phyloP scores from a whole-genome alignment of 2,888 invertebrate genomes.

The Ophonus ardosiacus region DNA sequence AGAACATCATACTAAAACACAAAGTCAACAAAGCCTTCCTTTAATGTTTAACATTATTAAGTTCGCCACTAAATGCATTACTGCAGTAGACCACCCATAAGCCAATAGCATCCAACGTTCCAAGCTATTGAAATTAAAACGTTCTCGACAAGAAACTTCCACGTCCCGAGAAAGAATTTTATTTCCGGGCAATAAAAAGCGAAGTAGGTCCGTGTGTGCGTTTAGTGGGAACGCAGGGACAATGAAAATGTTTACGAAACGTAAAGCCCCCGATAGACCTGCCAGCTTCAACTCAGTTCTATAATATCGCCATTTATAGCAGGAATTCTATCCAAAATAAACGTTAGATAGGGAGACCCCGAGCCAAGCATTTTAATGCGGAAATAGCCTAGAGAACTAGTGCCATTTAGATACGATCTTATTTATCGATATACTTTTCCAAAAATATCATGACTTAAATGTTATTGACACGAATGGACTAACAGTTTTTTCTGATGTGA shows the following conservation, averaged over 20 bases:
- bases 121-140: slow-evolving; percentile 29
- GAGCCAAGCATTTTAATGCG: neutral
- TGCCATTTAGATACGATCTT: neutral
- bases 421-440: neutral
- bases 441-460: neutral
- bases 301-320: slow-evolving; percentile 41
- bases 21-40: neutral
- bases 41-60: neutral
- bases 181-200: slow-evolving; percentile 46
- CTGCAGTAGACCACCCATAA: neutral
- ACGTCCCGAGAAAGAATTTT: slow-evolving; percentile 34
- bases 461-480: neutral
- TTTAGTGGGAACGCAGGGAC: slow-evolving; percentile 29
- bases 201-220: slow-evolving; percentile 16
- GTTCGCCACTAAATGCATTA: neutral
- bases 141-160: slow-evolving; percentile 15
- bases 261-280: slow-evolving; percentile 30
- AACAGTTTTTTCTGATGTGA: neutral
- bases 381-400: neutral
- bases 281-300: slow-evolving; percentile 23
- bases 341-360: neutral
- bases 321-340: slow-evolving; percentile 6
- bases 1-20: neutral
- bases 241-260: slow-evolving; percentile 43
- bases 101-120: neutral